phyloP scores from a whole-genome alignment of 2,888 invertebrate genomes.

The Taphrorychus bicolor region DNA sequence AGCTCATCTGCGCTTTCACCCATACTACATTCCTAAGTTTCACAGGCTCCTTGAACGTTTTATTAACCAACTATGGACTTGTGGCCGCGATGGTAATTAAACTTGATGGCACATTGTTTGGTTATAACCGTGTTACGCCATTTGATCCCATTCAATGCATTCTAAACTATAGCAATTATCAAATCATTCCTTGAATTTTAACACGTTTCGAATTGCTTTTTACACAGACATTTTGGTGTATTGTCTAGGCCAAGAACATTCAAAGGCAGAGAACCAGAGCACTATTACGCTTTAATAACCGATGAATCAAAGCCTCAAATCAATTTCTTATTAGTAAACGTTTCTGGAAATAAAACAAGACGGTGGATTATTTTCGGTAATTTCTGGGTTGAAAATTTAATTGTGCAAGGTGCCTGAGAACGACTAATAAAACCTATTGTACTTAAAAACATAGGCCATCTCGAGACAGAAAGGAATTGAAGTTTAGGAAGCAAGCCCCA shows the following conservation, averaged over 20 bases:
- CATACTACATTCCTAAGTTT: too few species aligned
- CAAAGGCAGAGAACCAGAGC: background rate
- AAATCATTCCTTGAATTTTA: too few species aligned
- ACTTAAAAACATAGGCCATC: too few species aligned
- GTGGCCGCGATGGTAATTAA: too few species aligned
- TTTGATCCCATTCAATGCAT: background rate
- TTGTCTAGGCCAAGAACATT: background rate
- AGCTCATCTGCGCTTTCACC: too few species aligned
- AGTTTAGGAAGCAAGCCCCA: background rate
- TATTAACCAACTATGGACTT: too few species aligned
- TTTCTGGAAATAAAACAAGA: too few species aligned
- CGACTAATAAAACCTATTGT: too few species aligned
- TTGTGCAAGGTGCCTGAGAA: background rate
- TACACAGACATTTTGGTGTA: background rate
- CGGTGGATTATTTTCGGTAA: background rate
- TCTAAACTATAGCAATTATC: background rate
- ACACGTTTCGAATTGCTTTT: background rate
- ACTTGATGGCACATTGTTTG: background rate
- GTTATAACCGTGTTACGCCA: background rate
- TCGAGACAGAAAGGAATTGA: too few species aligned
- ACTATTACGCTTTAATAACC: background rate
- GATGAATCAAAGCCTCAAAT: background rate
- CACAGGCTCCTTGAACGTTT: too few species aligned
- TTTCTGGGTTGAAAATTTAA: background rate
- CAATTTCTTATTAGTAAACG: background rate